Evolutionary conservation across 1,140 invertebrate genomes (phyloP), one percentile per base, ranked within the genome.

Genomic region (Eurosta solidaginis): DNA sequence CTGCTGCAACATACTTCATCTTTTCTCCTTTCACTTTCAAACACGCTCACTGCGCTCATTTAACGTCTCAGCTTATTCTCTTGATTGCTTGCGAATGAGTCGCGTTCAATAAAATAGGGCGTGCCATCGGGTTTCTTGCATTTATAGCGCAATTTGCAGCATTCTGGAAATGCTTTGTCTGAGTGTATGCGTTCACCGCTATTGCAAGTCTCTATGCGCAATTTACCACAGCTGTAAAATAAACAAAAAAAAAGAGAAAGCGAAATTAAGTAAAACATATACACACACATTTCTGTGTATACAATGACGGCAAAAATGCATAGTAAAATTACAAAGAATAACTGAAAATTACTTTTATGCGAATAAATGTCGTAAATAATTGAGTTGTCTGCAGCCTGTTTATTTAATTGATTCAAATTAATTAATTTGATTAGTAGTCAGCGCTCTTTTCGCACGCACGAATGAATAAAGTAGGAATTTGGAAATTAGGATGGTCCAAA

Each of bases 81-180:
- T 7, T 76, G 49, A n/a, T 49, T 33, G 42, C 42, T 45, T 9
- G 36, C 50, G 17, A 76, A 68, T 17, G 78, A 44, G 52, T 77
- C 78, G 20, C 49, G 59, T 47, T 77, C 78, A 47, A 86, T 86
- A 29, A 81, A 86, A 59, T 82, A 85, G 47, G 85, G 81, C 45
- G 79, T 77, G 44, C 81, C 83, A n/a, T 82, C 81, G 3, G 76
- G 33, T 33, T 83, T 63, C 44, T 85, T 85, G 81, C 85, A 87
- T 74, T 86, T 87, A 79, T 85, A 87, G n/a, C 80, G 79, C 27
- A 85, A 73, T 22, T 82, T 82, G 74, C 85, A 87, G 79, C 85
- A 87, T 20, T 86, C 85, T 10, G 85, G 85, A 45, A 84, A 87
- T 20, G 85, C 82, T n/a, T 87, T 83, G 22, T 80, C 80, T 0